Base-by-base conservation (phyloP, 1,140 invertebrate species). In the Parasteatoda tepidariorum region DNA sequence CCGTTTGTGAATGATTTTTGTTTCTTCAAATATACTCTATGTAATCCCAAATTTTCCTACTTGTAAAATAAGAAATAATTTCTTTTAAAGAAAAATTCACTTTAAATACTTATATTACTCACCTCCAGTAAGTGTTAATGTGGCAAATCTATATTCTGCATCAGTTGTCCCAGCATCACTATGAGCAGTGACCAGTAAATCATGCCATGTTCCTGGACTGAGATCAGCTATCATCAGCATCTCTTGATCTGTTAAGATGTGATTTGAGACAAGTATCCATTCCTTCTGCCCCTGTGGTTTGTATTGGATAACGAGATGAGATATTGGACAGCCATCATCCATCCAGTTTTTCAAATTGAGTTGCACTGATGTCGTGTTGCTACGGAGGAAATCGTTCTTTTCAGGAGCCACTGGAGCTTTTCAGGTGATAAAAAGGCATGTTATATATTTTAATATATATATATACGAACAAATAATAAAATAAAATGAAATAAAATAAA, bases 81-180 rank as follows among this genome's bases (percentile, higher is more conserved):
- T n/a, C n/a, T n/a, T n/a, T n/a, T n/a, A n/a, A n/a, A 48, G 9
- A 13, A 48, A 48, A 5, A 48, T 2, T 4, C 4, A 48, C 38
- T 2, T 9, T 2, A 48, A 13, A 48, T 9, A 2, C 15, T n/a
- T 24, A 30, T 18, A 15, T 3, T n/a, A 75, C n/a, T 88, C 87
- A 90, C 91, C 85, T 55, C 97, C 97, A 85, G 95, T 96, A 83
- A 96, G 92, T 24, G 96, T 98, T 6, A 98, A 91, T 15, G 97
- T 98, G 15, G 96, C 96, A 89, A 98, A 98, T 91, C 97, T 95
- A 87, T 97, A 95, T 92, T 97, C 94, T 64, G 95, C 95, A 41
- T 97, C 95, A 22, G 95, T 95, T 86, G 96, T 97, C 41, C 97
- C 97, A 76, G 97, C 97, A 87, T 97, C 97, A 88, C 97, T 98